These are phyloP conservation scores for Heteropelma amictum DNA, from an alignment of 2,888 invertebrate genomes.

Conservation along the genomic window DNA sequence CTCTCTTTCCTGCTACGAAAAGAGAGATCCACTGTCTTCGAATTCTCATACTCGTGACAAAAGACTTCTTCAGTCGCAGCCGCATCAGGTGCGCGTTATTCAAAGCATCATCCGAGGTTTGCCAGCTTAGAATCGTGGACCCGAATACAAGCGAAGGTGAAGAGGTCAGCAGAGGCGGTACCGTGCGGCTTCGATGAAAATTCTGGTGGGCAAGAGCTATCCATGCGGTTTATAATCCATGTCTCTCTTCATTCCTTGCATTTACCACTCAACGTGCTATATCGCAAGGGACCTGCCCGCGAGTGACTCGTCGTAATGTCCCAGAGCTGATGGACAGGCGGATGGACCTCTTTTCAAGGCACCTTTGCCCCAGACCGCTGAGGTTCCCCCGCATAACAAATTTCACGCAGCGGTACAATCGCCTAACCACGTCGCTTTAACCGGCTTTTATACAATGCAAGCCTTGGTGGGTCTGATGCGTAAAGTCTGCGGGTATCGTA, in stretches of 20 bases:
- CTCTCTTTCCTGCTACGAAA: no score
- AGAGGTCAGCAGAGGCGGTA: no score
- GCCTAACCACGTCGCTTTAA: background rate
- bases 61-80: no score
- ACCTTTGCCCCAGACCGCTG: background rate
- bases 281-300: no score
- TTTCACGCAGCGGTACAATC: background rate
- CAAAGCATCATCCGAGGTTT: no score
- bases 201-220: constrained; percentile 16
- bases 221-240: constrained; percentile 1
- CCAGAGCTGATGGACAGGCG: constrained; percentile 14
- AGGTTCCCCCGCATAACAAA: background rate
- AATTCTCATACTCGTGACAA: no score
- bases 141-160: no score
- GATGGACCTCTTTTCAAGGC: background rate
- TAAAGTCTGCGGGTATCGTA: constrained; percentile 45
- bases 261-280: no score
- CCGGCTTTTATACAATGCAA: constrained; percentile 22
- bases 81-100: no score
- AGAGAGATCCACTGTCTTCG: no score
- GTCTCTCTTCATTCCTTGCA: background rate
- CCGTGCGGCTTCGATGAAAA: constrained; percentile 27
- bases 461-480: constrained; percentile 30
- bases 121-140: no score
- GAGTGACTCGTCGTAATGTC: constrained; percentile 44